Base-by-base conservation (phyloP, 2,888 invertebrate species). In the Arge pagana region DNA sequence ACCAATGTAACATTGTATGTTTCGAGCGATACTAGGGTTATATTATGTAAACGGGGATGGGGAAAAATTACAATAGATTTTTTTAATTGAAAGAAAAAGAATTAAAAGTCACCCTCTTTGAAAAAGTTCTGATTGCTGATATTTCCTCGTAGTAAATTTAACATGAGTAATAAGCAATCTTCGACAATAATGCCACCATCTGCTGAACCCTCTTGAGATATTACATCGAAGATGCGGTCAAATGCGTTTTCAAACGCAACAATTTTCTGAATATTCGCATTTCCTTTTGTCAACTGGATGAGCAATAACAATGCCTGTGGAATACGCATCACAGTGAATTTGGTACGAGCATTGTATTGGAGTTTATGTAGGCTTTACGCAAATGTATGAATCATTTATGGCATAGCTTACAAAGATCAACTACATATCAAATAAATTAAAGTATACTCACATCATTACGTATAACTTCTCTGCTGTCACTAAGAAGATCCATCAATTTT, bases 231-330 rank as follows among this genome's bases (percentile, higher is more conserved):
- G 21, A 99, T 80, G 60, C 92, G 84, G 76, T 97, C 97, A 72
- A 99, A 99, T 0, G 96, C 96, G 78, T 97, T 98, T 77, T 99
- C 98, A 76, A 98, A 99, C 0, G 98, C 97, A 0, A 99, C 96
- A 66, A 99, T 97, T 79, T 98, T 99, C 76, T 98, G 97, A 66
- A 98, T 95, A 75, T 96, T 97, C 0, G 96, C 92, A 79, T 99
- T 97, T 10, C 90, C 90, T 81, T 90, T 89, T 0, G 97, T 97
- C 63, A 99, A 78, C 67, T 95, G 93, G 58, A 93, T 93, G 0
- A 99, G 81, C 40, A 99, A 79, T 4, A 99, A 78, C 7, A 99
- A 78, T 0, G 94, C 85, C 84, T 87, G 69, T 5, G 63, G 58
- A 36, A n/a, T n/a, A n/a, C n/a, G n/a, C n/a, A n/a, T n/a, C n/a